Evolutionary conservation across 2,888 invertebrate species (phyloP).

Genomic region (Drosophila incognita): DNA sequence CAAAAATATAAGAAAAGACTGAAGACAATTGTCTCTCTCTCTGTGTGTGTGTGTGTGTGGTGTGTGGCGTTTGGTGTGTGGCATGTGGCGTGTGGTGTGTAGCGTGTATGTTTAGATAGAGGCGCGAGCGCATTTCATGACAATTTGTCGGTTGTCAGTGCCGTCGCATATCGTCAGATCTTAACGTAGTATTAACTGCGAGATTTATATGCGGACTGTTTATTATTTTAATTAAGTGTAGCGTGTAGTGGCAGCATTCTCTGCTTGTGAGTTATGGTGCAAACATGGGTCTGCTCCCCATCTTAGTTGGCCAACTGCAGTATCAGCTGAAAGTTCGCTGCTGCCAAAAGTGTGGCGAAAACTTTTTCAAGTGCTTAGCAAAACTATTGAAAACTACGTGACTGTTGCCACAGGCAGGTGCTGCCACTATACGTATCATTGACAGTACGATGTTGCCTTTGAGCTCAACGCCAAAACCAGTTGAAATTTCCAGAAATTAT

Average conservation of each 20-base stretch:
- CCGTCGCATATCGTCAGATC: conserved; percentile 62
- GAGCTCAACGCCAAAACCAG: conserved; percentile 50
- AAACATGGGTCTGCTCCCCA: not conserved
- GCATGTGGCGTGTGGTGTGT: not conserved
- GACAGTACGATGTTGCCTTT: conserved; percentile 46
- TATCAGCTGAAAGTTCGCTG: conserved; percentile 24
- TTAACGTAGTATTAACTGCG: conserved; percentile 73
- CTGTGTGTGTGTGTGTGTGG: conserved; percentile 19
- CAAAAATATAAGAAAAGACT: conserved; percentile 3
- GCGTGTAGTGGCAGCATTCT: conserved; percentile 21
- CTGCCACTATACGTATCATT: conserved; percentile 66
- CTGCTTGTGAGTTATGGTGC: conserved; percentile 28
- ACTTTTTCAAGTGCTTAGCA: conserved; percentile 63
- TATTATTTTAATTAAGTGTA: conserved; percentile 66
- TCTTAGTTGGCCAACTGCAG: conserved; percentile 23
- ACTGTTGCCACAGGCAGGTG: conserved; percentile 60
- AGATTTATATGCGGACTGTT: conserved; percentile 61
- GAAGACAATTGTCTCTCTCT: conserved; percentile 8
- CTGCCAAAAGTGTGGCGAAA: conserved; percentile 23
- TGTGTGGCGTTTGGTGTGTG: not conserved
- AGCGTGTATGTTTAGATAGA: conserved; percentile 1
- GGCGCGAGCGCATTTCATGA: conserved; percentile 45
- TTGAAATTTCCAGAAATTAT: conserved; percentile 66
- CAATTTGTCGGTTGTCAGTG: conserved; percentile 68
- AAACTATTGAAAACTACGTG: conserved; percentile 72